Evolutionary conservation across 1,140 invertebrate genomes (phyloP), one percentile per base, ranked within the genome.

Genomic region (Pissodes strobi): DNA sequence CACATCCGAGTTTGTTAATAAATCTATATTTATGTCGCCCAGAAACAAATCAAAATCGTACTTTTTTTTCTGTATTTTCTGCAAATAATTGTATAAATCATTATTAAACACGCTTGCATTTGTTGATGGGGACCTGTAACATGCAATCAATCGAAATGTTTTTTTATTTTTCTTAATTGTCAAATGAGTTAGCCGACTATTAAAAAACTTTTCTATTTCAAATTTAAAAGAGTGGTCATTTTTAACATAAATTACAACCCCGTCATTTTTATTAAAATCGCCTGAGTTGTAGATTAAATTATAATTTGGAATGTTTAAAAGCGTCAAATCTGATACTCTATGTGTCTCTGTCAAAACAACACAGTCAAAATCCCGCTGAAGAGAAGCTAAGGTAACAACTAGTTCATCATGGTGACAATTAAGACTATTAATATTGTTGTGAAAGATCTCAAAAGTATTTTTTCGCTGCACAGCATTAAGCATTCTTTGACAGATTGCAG

Each of bases 11-110:
- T 17, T n/a, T 41, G 17, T 41, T 41, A 41, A 41, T 17, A 41
- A 41, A 17, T 41, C 38, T 41, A 41, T 41, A 41, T 41, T 41
- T 6, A 41, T 41, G n/a, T 41, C 38, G n/a, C 38, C 38, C 38
- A 41, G n/a, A 41, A 41, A 6, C n/a, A 41, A 5, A 13, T 41
- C 38, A 41, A 41, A 13, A 41, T 41, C 17, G 17, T 5, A 41
- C 38, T 41, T 41, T 41, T 41, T n/a, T 41, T 41, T 41, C 12
- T 41, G 38, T 41, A 41, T 41, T 41, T 41, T 41, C n/a, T 41
- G 38, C n/a, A 41, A 41, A 41, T 41, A 13, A 17, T 41, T 41
- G 38, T 41, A 41, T 41, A 41, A 41, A 17, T 3, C 12, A 6
- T 13, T 4, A 41, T 41, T 41, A 41, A 41, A 13, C 3, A 9